Evolutionary conservation across 1,140 invertebrate genomes (phyloP).

Genomic region (Eciton burchellii): DNA sequence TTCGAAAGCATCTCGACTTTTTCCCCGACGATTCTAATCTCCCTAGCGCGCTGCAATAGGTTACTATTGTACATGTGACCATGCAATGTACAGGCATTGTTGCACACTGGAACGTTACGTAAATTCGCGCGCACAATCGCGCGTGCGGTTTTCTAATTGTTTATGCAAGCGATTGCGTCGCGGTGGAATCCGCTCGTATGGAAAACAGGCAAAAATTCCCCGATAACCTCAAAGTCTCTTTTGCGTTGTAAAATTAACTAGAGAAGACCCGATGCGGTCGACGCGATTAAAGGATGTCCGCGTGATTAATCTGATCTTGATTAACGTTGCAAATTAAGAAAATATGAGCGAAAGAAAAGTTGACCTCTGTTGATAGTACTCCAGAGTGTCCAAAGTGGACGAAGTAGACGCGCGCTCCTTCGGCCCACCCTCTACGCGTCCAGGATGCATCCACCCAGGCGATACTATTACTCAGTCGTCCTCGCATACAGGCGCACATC

Average conservation of each 20-base stretch:
- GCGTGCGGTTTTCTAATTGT: slow-evolving; percentile 20
- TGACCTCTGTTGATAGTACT: not conserved
- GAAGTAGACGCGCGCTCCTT: not conserved
- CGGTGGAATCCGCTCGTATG: not conserved
- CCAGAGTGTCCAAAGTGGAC: not conserved
- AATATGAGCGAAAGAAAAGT: not conserved
- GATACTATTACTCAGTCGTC: slow-evolving; percentile 15
- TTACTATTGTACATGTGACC: not conserved
- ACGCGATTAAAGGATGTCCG: too few species aligned
- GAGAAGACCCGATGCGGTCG: too few species aligned
- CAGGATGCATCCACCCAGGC: not conserved
- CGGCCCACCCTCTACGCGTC: not conserved
- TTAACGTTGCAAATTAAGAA: not conserved
- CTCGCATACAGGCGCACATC: not conserved
- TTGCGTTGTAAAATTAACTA: too few species aligned
- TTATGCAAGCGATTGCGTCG: slow-evolving; percentile 7
- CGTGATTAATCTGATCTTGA: too few species aligned
- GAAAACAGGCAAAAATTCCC: slow-evolving; percentile 9
- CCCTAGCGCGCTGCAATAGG: not conserved
- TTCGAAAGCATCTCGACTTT: slow-evolving; percentile 23
- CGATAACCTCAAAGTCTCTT: not conserved
- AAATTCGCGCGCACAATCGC: slow-evolving; percentile 1
- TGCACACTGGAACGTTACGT: slow-evolving; percentile 13
- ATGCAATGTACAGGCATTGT: not conserved
- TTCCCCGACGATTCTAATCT: not conserved